Evolutionary conservation across 2,113 vertebrate genomes (phyloP).

Genomic region (Bucco capensis): DNA sequence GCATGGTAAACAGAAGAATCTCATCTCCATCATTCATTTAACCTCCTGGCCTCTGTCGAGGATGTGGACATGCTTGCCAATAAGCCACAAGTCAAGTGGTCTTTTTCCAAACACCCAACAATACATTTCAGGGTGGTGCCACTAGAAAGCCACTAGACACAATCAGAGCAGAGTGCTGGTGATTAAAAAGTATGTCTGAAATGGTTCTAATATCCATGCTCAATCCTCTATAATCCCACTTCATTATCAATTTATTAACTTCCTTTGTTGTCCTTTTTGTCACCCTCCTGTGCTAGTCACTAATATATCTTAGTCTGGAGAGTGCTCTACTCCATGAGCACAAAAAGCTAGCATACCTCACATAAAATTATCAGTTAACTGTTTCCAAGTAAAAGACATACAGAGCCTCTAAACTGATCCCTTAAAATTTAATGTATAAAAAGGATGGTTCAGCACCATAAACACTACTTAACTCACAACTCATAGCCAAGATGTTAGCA

Average conservation of each 20-base stretch:
- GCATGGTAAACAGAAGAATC: neutral
- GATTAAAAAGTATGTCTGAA: constrained; percentile 39
- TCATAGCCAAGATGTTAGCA: neutral
- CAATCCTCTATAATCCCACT: constrained; percentile 44
- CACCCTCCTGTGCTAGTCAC: neutral
- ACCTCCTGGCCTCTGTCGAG: neutral
- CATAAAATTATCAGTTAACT: neutral
- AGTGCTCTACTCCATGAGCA: neutral
- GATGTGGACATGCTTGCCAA: neutral
- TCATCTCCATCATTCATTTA: neutral
- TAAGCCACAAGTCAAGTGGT: neutral
- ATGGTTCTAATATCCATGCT: constrained; percentile 36
- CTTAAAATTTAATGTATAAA: neutral
- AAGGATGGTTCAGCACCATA: neutral
- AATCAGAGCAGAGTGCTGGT: neutral
- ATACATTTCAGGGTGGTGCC: neutral
- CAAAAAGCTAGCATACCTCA: neutral
- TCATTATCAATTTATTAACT: constrained; percentile 58
- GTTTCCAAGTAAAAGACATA: neutral
- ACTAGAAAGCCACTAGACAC: neutral
- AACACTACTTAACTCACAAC: neutral
- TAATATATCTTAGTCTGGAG: neutral
- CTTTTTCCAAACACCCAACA: constrained; percentile 4
- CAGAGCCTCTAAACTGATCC: neutral
- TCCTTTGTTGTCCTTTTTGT: constrained; percentile 26